Conservation (phyloP, 2,113 vertebrate genomes). For the Corythornis vintsioides region DNA sequence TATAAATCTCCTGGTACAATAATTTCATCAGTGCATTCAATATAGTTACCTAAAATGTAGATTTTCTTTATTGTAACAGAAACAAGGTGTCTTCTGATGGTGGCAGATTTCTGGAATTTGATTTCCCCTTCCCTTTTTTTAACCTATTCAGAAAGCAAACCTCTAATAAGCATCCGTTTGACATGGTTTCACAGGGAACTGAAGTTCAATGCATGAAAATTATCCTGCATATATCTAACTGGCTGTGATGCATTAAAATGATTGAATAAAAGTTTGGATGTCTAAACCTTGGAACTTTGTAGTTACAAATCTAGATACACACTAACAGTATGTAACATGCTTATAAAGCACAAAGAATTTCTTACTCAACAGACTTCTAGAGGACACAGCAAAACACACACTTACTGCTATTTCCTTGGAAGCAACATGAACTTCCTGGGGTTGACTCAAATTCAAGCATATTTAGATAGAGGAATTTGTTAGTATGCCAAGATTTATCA, state of each 20-base stretch:
- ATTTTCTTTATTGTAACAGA: background rate
- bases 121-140: background rate
- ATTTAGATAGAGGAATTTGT: background rate
- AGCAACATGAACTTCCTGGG: background rate
- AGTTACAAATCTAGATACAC: background rate
- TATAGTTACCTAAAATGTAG: background rate
- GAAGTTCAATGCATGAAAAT: background rate
- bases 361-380: background rate
- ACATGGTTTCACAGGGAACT: background rate
- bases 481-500: background rate
- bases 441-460: background rate
- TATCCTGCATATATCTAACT: background rate
- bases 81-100: background rate
- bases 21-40: background rate
- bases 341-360: background rate
- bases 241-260: background rate
- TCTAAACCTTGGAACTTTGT: background rate
- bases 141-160: background rate
- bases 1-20: background rate
- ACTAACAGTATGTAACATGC: background rate
- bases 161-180: background rate
- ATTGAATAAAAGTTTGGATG: background rate
- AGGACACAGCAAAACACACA: background rate
- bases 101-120: background rate
- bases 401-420: background rate